Evolutionary conservation across 2,888 invertebrate genomes (phyloP), one percentile per base, ranked within the genome.

Genomic region (Choreutis nemorana): DNA sequence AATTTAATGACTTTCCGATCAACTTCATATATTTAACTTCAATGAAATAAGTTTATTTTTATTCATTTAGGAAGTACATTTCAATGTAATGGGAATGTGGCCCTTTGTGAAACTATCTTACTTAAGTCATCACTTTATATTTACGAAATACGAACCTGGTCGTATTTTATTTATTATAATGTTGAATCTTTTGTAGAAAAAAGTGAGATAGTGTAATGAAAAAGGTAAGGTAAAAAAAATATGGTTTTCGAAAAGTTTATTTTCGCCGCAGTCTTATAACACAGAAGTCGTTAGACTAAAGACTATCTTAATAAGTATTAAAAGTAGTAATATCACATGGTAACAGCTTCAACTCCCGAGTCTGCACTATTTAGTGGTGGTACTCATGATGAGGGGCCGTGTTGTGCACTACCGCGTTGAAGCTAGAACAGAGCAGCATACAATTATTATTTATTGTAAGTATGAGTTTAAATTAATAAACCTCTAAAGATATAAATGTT

Each of bases 371-470:
- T 35, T 35, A 37, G 49, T 57, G 67, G 58, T 65, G 66, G 37
- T 73, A 75, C 50, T 65, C 65, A 45, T 66, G 70, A 16, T 59
- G 71, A 12, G 78, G 77, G 23, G 75, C 77, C 16, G 78, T 75
- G 58, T 79, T 80, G 64, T 77, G 75, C 26, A 80, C 80, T 27
- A 80, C 60, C 23, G 81, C 81, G 64, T 81, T 79, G 67, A 81
- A 81, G 39, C 81, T 80, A 68, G 3, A 60, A 66, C 13, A 26
- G 25, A 41, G 35, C 37, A 37, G 22, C 2, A 5, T n/a, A n/a
- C n/a, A n/a, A n/a, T n/a, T n/a, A n/a, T n/a, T n/a, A n/a, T n/a
- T n/a, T n/a, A n/a, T n/a, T n/a, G n/a, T n/a, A n/a, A n/a, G 16
- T 7, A 10, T 28, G 21, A 28, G 11, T 4, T 11, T 14, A 9